phyloP scores from a whole-genome alignment of 1,140 invertebrate genomes.

The Sycophaga agraensis region DNA sequence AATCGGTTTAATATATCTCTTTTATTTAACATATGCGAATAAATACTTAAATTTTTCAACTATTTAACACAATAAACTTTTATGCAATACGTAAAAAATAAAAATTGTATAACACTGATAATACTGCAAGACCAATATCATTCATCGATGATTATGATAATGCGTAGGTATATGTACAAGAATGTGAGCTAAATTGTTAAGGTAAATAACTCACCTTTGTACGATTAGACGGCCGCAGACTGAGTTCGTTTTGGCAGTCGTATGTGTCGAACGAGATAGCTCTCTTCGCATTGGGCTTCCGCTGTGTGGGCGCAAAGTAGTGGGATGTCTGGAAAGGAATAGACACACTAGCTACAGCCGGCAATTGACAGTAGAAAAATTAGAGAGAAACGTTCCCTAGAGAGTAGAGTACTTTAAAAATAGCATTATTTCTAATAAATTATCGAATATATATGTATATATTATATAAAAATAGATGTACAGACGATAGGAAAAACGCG shows the following conservation, averaged over 20 bases:
- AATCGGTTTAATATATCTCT: too few relatives aligned
- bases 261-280: slow-evolving; percentile 55
- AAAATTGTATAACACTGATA: too few relatives aligned
- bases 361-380: slow-evolving; percentile 38
- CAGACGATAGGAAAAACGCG: slow-evolving; percentile 10
- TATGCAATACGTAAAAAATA: too few relatives aligned
- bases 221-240: slow-evolving; percentile 46
- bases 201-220: slow-evolving; percentile 56
- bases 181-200: too few relatives aligned
- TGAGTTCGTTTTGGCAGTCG: slow-evolving; percentile 48
- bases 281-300: slow-evolving; percentile 56
- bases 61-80: too few relatives aligned
- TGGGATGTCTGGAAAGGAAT: slow-evolving; percentile 59
- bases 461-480: slow-evolving; percentile 2
- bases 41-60: too few relatives aligned
- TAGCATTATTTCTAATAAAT: slow-evolving; percentile 5
- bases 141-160: too few relatives aligned
- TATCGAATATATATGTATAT: slow-evolving; percentile 6
- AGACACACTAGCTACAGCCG: slow-evolving; percentile 62
- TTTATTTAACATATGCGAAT: too few relatives aligned
- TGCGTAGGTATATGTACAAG: too few relatives aligned
- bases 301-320: slow-evolving; percentile 53
- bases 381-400: slow-evolving; percentile 5
- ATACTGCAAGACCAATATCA: too few relatives aligned
- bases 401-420: background rate